Percentiles rank a stretch among this genome's conserved stretches.
Evolutionary conservation across 2,797 vertebrate species (phyloP).

Genomic region (Silurus lanzhouensis): DNA sequence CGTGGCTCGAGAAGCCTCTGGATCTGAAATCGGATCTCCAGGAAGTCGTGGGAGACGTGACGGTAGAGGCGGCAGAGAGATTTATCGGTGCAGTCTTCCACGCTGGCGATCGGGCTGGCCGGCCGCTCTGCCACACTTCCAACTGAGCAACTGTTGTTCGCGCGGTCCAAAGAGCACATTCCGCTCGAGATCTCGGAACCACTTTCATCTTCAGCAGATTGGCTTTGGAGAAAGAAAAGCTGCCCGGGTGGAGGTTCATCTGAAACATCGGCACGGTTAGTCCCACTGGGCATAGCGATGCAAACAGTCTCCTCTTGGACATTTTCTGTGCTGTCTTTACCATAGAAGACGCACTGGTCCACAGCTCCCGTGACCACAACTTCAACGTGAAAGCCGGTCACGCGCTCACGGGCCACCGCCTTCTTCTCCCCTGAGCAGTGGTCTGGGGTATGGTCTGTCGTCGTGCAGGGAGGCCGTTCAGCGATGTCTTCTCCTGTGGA

Average conservation of each 20-base stretch:
- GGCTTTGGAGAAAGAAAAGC: constrained; percentile 84
- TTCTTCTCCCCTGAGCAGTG: constrained; percentile 62
- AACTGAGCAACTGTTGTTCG: constrained; percentile 65
- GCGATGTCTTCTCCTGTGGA: constrained; percentile 63
- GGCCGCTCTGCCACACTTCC: constrained; percentile 59
- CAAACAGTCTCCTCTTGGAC: constrained; percentile 90
- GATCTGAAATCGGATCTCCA: constrained; percentile 97
- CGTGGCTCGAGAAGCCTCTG: constrained; percentile 92
- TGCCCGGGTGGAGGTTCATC: constrained; percentile 89
- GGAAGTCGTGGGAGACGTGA: constrained; percentile 93
- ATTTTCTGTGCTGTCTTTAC: constrained; percentile 90
- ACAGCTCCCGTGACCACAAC: constrained; percentile 94
- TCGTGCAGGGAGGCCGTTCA: constrained; percentile 62
- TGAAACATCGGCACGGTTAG: constrained; percentile 67
- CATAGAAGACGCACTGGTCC: constrained; percentile 93
- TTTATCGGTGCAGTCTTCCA: constrained; percentile 72
- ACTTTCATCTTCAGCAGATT: constrained; percentile 70
- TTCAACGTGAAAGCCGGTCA: constrained; percentile 91
- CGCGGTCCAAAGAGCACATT: constrained; percentile 75
- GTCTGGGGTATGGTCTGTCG: constrained; percentile 69
- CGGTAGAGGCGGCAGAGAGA: constrained; percentile 92
- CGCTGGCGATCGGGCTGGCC: constrained; percentile 65
- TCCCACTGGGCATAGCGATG: constrained; percentile 71
- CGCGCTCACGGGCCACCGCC: constrained; percentile 71
- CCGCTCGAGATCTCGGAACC: constrained; percentile 55